Conservation (phyloP, 2,888 invertebrate species). For the Apodemia mormo region DNA sequence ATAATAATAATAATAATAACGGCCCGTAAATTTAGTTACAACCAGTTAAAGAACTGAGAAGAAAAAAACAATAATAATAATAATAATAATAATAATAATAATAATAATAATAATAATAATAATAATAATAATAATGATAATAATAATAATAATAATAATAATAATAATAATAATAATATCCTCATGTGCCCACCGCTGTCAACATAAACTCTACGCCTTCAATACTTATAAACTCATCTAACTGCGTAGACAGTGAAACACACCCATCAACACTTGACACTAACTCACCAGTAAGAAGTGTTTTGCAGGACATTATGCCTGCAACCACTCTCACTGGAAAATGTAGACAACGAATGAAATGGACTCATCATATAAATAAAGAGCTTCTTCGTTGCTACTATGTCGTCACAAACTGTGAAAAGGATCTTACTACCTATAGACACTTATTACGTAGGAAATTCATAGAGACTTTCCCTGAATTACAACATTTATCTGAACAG, state of each 20-base stretch:
- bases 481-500: constrained; percentile 24
- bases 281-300: not conserved
- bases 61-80: too few relatives aligned
- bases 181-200: not conserved
- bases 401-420: constrained; percentile 22
- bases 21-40: too few relatives aligned
- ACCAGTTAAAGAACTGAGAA: too few relatives aligned
- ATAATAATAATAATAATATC: too few relatives aligned
- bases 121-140: too few relatives aligned
- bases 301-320: too few relatives aligned
- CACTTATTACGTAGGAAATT: constrained; percentile 21
- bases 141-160: too few relatives aligned
- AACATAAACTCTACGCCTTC: not conserved
- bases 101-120: too few relatives aligned
- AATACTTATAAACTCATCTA: not conserved
- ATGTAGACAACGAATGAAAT: constrained; percentile 32
- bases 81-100: too few relatives aligned
- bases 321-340: constrained; percentile 29
- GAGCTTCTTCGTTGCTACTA: constrained; percentile 31
- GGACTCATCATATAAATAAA: constrained; percentile 28
- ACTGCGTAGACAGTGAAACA: not conserved
- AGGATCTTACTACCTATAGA: constrained; percentile 24
- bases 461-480: constrained; percentile 22
- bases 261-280: not conserved
- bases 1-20: too few relatives aligned